phyloP scores from a whole-genome alignment of 2,113 vertebrate genomes.

The Bubo scandiacus region DNA sequence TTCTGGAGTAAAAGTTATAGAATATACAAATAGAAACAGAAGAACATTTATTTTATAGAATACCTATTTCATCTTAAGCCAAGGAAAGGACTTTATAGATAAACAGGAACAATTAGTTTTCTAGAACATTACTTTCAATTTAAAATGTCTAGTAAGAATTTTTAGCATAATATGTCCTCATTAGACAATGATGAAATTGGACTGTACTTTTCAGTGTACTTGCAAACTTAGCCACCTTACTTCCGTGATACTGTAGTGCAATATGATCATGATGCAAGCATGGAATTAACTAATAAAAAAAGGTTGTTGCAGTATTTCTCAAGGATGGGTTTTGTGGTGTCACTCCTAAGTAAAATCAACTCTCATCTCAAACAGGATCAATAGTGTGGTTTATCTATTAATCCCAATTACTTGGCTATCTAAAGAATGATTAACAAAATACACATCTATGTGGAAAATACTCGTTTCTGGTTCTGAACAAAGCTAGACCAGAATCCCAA shows the following conservation, averaged over 20 bases:
- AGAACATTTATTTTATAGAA: background rate
- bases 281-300: background rate
- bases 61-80: background rate
- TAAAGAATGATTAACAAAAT: background rate
- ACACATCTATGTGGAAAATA: background rate
- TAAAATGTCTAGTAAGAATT: background rate
- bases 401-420: background rate
- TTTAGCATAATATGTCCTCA: background rate
- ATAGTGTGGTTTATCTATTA: background rate
- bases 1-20: background rate
- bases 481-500: background rate
- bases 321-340: background rate
- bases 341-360: background rate
- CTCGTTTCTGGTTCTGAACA: background rate
- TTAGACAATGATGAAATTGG: background rate
- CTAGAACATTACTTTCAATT: background rate
- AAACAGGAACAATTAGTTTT: background rate
- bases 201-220: background rate
- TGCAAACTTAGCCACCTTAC: background rate
- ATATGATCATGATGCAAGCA: background rate
- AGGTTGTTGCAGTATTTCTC: background rate
- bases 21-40: background rate
- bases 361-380: background rate
- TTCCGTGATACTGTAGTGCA: background rate
- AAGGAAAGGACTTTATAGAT: background rate